Percentiles rank a stretch among this genome's conserved stretches.
These are phyloP conservation scores for Odocoileus virginianus DNA, from an alignment of 2,113 vertebrate species.

Conservation along the genomic window DNA sequence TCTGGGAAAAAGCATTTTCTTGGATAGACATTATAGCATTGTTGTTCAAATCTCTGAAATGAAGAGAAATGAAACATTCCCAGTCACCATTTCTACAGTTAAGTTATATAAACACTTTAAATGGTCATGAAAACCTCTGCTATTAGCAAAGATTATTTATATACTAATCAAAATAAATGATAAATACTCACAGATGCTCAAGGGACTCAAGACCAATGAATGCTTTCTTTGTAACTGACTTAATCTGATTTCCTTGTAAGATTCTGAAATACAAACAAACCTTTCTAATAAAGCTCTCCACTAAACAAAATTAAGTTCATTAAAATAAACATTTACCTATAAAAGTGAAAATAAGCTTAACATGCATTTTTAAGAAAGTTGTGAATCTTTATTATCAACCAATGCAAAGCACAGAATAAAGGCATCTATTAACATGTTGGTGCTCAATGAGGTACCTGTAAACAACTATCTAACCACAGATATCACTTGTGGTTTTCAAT, in stretches of 20 bases:
- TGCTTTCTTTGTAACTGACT: constrained; percentile 85
- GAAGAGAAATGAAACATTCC: constrained; percentile 67
- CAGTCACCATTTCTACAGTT: constrained; percentile 35
- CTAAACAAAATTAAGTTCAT: constrained; percentile 51
- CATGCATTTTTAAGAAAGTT: constrained; percentile 24
- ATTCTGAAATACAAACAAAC: constrained; percentile 81
- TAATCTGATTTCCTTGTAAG: constrained; percentile 88
- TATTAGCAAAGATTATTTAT: constrained; percentile 51
- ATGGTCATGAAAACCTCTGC: constrained; percentile 5
- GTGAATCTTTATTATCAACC: background rate
- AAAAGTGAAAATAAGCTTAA: constrained; percentile 37
- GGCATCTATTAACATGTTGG: background rate
- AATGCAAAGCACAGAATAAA: background rate
- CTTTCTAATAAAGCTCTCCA: constrained; percentile 33
- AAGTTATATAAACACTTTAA: constrained; percentile 42
- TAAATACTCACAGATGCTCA: constrained; percentile 85
- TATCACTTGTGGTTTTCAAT: background rate
- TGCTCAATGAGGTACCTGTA: background rate
- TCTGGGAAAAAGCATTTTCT: constrained; percentile 84
- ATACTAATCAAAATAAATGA: constrained; percentile 30
- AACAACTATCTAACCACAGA: background rate
- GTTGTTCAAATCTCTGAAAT: constrained; percentile 86
- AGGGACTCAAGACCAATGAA: constrained; percentile 85
- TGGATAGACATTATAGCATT: constrained; percentile 87
- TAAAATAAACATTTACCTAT: constrained; percentile 49